phyloP scores from a whole-genome alignment of 2,113 vertebrate species.

The Orthonyx spaldingii region DNA sequence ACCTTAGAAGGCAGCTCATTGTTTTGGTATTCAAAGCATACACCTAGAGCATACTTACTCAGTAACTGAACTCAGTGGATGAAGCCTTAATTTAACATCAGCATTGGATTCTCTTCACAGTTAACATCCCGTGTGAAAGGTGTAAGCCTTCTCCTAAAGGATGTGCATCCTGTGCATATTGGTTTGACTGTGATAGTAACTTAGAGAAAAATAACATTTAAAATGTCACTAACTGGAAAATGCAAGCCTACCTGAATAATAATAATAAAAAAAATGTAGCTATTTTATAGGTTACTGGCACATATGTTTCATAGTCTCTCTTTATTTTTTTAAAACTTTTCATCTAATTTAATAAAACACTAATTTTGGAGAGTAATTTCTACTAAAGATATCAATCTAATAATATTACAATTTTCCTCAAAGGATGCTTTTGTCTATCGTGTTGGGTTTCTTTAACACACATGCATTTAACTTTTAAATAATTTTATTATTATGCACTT shows the following conservation, averaged over 20 bases:
- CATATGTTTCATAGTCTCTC: background rate
- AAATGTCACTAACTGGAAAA: background rate
- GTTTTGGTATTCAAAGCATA: constrained; percentile 17
- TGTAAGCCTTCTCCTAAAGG: background rate
- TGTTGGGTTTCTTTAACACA: background rate
- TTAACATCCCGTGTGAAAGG: background rate
- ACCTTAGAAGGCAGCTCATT: background rate
- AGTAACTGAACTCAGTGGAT: constrained; percentile 8
- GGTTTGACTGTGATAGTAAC: background rate
- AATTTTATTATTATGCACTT: background rate
- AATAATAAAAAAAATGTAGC: accelerated
- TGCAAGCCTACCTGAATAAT: background rate
- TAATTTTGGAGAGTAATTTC: background rate
- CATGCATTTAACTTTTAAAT: background rate
- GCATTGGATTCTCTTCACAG: background rate
- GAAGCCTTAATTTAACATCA: constrained; percentile 18
- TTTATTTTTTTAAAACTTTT: background rate
- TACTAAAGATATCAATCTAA: background rate
- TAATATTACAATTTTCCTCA: background rate
- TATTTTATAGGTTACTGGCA: background rate
- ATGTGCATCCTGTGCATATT: background rate
- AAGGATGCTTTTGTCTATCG: background rate
- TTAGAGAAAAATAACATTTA: background rate
- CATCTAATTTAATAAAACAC: background rate
- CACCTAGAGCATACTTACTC: constrained; percentile 16